Evolutionary conservation across 2,797 vertebrate species (phyloP).

Genomic region (Ceryle rudis): DNA sequence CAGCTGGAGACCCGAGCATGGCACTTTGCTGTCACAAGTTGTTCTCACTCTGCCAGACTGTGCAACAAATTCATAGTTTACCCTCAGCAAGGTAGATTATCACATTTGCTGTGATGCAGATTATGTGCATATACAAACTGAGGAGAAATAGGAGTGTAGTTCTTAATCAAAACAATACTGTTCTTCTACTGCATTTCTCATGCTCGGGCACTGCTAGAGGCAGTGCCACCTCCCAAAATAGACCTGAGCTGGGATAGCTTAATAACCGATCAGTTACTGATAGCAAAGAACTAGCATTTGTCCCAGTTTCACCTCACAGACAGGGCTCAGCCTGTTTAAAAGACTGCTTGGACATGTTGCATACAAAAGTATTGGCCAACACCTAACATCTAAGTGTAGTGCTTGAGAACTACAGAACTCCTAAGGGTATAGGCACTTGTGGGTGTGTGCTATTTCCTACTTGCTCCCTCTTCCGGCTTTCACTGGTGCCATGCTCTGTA

Average conservation of each 20-base stretch:
- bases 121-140: background rate
- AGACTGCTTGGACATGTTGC: background rate
- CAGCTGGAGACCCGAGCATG: background rate
- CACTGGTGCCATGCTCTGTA: background rate
- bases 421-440: background rate
- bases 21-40: background rate
- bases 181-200: background rate
- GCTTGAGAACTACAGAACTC: background rate
- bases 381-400: background rate
- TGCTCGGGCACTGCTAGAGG: background rate
- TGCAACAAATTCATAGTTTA: background rate
- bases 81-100: accelerated
- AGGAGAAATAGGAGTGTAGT: background rate
- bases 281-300: background rate
- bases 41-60: background rate
- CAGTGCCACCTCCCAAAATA: background rate
- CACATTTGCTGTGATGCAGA: background rate
- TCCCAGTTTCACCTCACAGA: background rate
- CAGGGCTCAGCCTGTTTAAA: background rate
- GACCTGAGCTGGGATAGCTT: background rate
- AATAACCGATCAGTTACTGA: background rate
- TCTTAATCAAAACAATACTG: background rate
- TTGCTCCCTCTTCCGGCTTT: background rate
- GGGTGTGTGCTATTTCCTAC: background rate
- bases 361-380: background rate